These are phyloP conservation scores for Terrapene triunguis DNA, from an alignment of 2,113 vertebrate genomes.

Conservation along the genomic window DNA sequence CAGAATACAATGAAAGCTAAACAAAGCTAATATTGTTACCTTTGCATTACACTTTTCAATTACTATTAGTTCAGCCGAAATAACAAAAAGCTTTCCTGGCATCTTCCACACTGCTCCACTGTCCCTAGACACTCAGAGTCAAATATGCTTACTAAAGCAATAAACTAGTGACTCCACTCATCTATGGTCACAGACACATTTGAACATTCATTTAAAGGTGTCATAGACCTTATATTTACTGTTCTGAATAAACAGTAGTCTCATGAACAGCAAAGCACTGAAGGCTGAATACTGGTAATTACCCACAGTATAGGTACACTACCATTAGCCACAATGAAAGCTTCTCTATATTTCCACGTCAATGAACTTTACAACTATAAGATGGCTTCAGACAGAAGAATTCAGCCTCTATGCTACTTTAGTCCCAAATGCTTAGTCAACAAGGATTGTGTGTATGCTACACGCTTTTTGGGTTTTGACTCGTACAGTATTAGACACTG, in stretches of 20 bases:
- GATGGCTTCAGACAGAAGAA: slow-evolving; percentile 53
- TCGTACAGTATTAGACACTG: slow-evolving; percentile 6
- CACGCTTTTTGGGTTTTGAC: slow-evolving; percentile 27
- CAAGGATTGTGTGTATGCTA: not conserved
- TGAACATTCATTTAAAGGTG: slow-evolving; percentile 76
- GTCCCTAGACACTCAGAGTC: slow-evolving; percentile 64
- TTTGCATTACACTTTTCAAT: slow-evolving; percentile 64
- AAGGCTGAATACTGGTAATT: slow-evolving; percentile 67
- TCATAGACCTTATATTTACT: slow-evolving; percentile 80
- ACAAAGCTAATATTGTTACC: slow-evolving; percentile 57
- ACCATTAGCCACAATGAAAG: slow-evolving; percentile 73
- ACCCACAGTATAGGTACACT: slow-evolving; percentile 70
- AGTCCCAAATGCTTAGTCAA: slow-evolving; percentile 1
- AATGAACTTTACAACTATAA: slow-evolving; percentile 13
- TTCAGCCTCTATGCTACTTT: slow-evolving; percentile 43
- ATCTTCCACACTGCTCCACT: slow-evolving; percentile 51
- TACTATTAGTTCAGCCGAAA: slow-evolving; percentile 70
- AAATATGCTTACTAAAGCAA: slow-evolving; percentile 77
- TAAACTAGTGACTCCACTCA: slow-evolving; percentile 68
- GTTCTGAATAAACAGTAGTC: slow-evolving; percentile 80
- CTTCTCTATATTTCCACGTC: slow-evolving; percentile 67
- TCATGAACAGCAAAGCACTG: slow-evolving; percentile 66
- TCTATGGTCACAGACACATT: slow-evolving; percentile 71
- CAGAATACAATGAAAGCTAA: not conserved
- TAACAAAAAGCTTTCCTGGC: slow-evolving; percentile 55